Base-by-base conservation (phyloP, 2,888 invertebrate genomes). In the Miltochrista miniata region DNA sequence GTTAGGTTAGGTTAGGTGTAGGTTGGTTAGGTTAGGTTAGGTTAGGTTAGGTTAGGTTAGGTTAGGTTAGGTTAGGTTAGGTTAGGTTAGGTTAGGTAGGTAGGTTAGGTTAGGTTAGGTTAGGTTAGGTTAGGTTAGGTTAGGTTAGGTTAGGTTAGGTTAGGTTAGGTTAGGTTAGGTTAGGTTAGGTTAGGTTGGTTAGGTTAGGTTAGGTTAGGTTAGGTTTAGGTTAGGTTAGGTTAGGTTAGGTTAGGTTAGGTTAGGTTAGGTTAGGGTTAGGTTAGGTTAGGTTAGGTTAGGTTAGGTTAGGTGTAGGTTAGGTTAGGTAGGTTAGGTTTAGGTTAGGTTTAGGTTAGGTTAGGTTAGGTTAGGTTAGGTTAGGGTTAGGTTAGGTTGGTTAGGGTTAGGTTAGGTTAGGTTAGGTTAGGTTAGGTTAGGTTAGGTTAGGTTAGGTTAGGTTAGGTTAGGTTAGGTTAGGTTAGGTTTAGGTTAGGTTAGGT, bases 31-130 rank as follows among this genome's bases (percentile, higher is more conserved):
- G 45, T 54, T 43, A 44, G 54, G 45, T 54, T 46, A 46, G 54
- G 45, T 51, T 54, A 51, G 59, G 36, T 53, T 57, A 53, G 57
- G 55, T 55, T 58, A 54, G 58, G 58, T 60, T 56, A 56, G 56
- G 57, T 56, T 51, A 55, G 58, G 56, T 59, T 59, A 59, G 61
- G 56, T 59, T 54, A 53, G 56, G 56, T 47, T 44, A 43, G 46
- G 47, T 44, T 41, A 44, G 47, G 45, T 49, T 31, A 31, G 31
- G 31, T 31, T n/a, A n/a, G n/a, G n/a, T n/a, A n/a, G n/a, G n/a
- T n/a, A n/a, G n/a, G n/a, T n/a, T n/a, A n/a, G n/a, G 31, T 31
- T 31, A 47, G 50, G 49, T 50, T 50, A 47, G 50, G 49, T 50
- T 50, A 47, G 50, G 49, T 50, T 50, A 47, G 50, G 49, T 54